Conservation (phyloP, 2,888 invertebrate species). For the Brassicogethes aeneus region DNA sequence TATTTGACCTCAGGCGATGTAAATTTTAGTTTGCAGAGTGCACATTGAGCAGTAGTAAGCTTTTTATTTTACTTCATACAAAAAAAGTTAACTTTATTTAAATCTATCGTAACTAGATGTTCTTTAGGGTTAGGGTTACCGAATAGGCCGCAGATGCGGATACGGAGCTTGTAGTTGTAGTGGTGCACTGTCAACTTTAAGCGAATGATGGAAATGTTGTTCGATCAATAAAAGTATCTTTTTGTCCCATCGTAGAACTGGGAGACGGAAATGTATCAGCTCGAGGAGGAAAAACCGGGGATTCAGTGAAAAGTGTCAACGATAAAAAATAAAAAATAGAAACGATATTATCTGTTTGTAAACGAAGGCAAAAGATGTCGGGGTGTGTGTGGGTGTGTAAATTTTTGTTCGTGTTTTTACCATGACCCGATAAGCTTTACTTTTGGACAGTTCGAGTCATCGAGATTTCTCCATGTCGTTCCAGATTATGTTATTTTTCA, state of each 20-base stretch:
- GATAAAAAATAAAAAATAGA: conserved; percentile 6
- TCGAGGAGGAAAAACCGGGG: background rate
- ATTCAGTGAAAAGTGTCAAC: background rate
- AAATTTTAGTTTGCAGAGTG: background rate
- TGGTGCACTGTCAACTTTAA: no score
- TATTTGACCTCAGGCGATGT: background rate
- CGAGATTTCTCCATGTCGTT: conserved; percentile 19
- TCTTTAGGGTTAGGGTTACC: no score
- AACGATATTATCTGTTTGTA: conserved; percentile 12
- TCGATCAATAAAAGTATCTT: no score
- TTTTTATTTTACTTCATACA: no score
- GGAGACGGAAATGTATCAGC: background rate
- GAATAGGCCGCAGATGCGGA: no score
- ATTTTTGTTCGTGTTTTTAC: conserved; percentile 19
- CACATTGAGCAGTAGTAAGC: no score
- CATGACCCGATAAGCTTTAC: conserved; percentile 20
- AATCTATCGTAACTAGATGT: no score
- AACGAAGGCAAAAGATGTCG: conserved; percentile 11
- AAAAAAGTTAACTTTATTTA: no score
- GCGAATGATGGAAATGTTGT: no score
- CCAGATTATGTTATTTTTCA: conserved; percentile 24
- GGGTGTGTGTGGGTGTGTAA: conserved; percentile 14
- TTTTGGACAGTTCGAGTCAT: conserved; percentile 20
- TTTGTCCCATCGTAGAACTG: no score
- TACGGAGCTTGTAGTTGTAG: no score